These are phyloP conservation scores for Diorhabda sublineata DNA, from an alignment of 1,140 invertebrate genomes.

Conservation along the genomic window DNA sequence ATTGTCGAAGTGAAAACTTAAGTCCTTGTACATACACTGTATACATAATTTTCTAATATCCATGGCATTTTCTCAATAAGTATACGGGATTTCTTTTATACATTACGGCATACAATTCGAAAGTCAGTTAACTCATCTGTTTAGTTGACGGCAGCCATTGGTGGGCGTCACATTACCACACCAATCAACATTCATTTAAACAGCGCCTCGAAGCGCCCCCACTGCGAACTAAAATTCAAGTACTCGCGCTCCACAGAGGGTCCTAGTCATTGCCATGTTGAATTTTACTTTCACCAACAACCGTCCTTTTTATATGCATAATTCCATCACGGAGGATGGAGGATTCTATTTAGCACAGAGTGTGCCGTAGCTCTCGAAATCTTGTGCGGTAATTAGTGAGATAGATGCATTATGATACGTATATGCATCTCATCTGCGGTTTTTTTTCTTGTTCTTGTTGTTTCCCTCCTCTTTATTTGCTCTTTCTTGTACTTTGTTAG, in stretches of 20 bases:
- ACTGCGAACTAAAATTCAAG: background rate
- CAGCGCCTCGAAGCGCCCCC: constrained; percentile 12
- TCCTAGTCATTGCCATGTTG: background rate
- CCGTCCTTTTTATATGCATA: background rate
- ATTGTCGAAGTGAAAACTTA: too few species aligned
- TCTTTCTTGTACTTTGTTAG: background rate
- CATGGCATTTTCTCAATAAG: too few species aligned
- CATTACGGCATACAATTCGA: background rate
- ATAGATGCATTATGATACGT: background rate
- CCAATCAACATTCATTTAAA: constrained; percentile 16
- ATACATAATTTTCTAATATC: too few species aligned
- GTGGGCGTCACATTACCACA: constrained; percentile 18
- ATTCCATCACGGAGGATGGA: background rate
- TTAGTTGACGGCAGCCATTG: constrained; percentile 20
- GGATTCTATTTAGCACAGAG: background rate
- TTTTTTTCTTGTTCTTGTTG: background rate
- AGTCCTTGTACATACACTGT: too few species aligned
- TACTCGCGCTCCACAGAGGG: background rate
- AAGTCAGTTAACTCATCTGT: background rate
- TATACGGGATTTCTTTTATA: too few species aligned
- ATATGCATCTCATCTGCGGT: background rate
- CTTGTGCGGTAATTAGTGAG: background rate
- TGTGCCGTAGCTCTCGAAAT: background rate
- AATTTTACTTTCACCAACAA: background rate
- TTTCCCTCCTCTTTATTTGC: background rate